Base-by-base conservation (phyloP, 2,797 vertebrate species). In the Pantherophis vulpinus region DNA sequence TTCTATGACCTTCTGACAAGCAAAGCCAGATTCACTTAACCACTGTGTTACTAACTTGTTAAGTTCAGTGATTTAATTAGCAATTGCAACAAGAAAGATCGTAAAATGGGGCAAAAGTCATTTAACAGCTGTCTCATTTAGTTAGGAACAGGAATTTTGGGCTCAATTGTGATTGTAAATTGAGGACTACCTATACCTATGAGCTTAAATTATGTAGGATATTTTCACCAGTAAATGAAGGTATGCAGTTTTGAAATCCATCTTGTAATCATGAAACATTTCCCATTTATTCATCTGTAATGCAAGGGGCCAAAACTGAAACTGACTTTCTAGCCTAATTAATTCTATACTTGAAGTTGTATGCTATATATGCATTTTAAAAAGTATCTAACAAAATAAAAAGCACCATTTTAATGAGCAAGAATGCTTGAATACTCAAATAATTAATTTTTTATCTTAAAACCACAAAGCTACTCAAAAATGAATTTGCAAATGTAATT, bases 401-500 rank as follows among this genome's bases (percentile, higher is more conserved):
- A 55, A 93, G 4, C 94, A 1, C 79, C 25, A 91, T 56, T 96
- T 91, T 88, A 61, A 90, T 58, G 86, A 94, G 94, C 11, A 32
- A 94, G 29, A 51, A 95, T 90, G 2, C 54, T 16, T 90, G 55
- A 14, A 70, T 4, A 95, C 93, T 94, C 94, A 96, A 79, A 95
- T 95, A 93, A 94, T 37, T 61, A 93, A 88, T 93, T 95, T 97
- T 96, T 97, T 94, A 97, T 96, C 95, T 96, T 95, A 96, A 97
- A 97, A 96, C 91, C 37, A 96, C 97, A 98, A 96, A 86, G 87
- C 96, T 97, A 97, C 95, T 94, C 90, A 91, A 98, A 97, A 97
- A 96, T 96, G 94, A 97, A 97, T 97, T 97, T 96, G 93, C 92
- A 96, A 96, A 97, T 95, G 94, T 97, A 98, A 97, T 96, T 97